Evolutionary conservation across 2,113 vertebrate genomes (phyloP).

Genomic region (Engystomops pustulosus): DNA sequence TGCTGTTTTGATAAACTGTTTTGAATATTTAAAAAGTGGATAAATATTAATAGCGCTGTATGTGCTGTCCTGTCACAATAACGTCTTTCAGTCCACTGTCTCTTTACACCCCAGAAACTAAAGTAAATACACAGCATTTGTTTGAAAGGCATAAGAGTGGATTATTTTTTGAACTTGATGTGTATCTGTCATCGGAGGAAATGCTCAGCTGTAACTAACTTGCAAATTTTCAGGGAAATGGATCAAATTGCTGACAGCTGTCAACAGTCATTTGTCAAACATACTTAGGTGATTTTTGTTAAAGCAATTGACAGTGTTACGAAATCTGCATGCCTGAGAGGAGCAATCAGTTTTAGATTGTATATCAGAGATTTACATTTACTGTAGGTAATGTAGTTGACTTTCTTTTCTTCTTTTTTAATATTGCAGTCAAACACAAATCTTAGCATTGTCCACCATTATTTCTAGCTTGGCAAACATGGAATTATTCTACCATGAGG

Average conservation of each 20-base stretch:
- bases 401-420: background rate
- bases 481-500: background rate
- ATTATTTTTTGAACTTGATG: slow-evolving; percentile 40
- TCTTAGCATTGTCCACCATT: background rate
- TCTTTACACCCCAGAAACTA: background rate
- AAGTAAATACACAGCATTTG: background rate
- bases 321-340: slow-evolving; percentile 29
- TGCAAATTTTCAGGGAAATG: slow-evolving; percentile 35
- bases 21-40: slow-evolving; percentile 27
- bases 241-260: slow-evolving; percentile 51
- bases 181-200: slow-evolving; percentile 44
- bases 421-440: background rate
- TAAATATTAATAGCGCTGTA: background rate
- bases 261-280: slow-evolving; percentile 52
- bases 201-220: slow-evolving; percentile 40
- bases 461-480: background rate
- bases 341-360: background rate
- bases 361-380: background rate
- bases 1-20: slow-evolving; percentile 37
- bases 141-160: slow-evolving; percentile 14
- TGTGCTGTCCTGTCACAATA: background rate
- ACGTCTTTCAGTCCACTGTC: background rate
- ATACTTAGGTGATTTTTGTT: slow-evolving; percentile 36
- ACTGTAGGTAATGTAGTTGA: background rate
- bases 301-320: slow-evolving; percentile 32